Percentiles rank a stretch among this genome's conserved stretches.
Conservation (phyloP, 2,113 vertebrate species). For the Hyla sarda region DNA sequence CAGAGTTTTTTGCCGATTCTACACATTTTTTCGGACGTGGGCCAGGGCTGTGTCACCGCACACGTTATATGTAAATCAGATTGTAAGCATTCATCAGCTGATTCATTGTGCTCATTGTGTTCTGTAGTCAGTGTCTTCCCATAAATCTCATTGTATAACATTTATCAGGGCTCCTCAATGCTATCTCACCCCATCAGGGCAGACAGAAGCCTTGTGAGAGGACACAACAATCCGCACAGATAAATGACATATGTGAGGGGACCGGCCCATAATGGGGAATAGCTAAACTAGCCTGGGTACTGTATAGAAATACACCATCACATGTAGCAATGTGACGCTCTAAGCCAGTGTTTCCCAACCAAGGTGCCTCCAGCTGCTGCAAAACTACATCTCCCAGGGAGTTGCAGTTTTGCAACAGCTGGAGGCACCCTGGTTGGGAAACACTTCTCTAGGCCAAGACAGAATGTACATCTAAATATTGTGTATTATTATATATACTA, state of each 20-base stretch:
- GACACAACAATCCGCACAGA: background rate
- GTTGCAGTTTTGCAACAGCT: no score
- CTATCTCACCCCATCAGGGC: slow-evolving; percentile 28
- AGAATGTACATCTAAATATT: no score
- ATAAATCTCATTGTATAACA: background rate
- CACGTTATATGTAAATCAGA: background rate
- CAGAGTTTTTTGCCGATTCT: background rate
- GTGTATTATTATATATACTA: no score
- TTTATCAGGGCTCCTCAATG: slow-evolving; percentile 3
- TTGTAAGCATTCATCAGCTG: background rate
- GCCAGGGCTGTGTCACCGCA: background rate
- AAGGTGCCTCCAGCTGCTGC: no score
- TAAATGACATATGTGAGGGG: slow-evolving; percentile 26
- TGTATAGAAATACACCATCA: no score
- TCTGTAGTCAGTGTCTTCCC: background rate
- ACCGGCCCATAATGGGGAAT: background rate
- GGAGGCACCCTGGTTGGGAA: no score
- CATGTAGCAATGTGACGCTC: no score
- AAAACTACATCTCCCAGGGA: no score
- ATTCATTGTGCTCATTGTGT: slow-evolving; percentile 14
- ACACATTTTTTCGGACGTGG: no score
- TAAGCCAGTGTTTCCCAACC: no score
- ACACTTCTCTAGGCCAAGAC: no score
- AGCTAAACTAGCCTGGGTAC: no score
- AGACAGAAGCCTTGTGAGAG: slow-evolving; percentile 34